Evolutionary conservation across 35 echinoderm and acorn worm species (phyloP).

Genomic region (Holothuria glaberrima): DNA sequence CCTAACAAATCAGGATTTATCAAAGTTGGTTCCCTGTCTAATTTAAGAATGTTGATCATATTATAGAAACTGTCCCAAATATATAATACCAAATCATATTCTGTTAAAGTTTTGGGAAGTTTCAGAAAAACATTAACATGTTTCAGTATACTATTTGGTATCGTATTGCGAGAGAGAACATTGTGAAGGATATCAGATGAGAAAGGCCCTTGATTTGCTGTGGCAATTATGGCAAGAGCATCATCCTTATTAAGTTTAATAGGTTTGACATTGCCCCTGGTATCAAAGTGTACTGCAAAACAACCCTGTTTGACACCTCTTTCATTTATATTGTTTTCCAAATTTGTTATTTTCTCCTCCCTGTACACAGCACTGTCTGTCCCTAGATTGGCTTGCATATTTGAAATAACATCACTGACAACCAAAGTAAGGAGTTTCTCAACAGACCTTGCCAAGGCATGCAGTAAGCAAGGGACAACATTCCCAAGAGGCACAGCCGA

Average conservation of each 20-base stretch:
- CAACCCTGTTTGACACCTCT: not conserved
- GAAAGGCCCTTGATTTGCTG: not conserved
- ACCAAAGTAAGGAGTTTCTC: not conserved
- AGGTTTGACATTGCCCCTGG: not conserved
- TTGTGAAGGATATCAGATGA: not conserved
- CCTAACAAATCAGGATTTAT: not conserved
- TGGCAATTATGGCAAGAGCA: not conserved
- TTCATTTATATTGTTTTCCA: too few species aligned
- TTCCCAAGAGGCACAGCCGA: not conserved
- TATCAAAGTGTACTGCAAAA: not conserved
- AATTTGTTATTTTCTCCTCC: not conserved
- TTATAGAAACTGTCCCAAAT: not conserved
- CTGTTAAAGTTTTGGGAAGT: not conserved
- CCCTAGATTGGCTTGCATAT: not conserved
- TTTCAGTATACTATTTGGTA: not conserved
- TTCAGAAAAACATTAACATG: not conserved
- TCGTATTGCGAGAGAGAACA: not conserved
- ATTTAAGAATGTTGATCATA: not conserved
- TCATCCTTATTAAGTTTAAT: not conserved
- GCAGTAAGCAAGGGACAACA: constrained; percentile 10
- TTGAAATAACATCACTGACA: too few species aligned
- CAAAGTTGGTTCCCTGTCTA: not conserved
- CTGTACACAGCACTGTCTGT: not conserved
- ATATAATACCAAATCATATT: not conserved
- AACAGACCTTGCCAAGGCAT: not conserved